A percentile compares a stretch with the other conserved stretches of the same genome.
phyloP scores from a whole-genome alignment of 2,888 invertebrate genomes.

The Schizotus pectinicornis region DNA sequence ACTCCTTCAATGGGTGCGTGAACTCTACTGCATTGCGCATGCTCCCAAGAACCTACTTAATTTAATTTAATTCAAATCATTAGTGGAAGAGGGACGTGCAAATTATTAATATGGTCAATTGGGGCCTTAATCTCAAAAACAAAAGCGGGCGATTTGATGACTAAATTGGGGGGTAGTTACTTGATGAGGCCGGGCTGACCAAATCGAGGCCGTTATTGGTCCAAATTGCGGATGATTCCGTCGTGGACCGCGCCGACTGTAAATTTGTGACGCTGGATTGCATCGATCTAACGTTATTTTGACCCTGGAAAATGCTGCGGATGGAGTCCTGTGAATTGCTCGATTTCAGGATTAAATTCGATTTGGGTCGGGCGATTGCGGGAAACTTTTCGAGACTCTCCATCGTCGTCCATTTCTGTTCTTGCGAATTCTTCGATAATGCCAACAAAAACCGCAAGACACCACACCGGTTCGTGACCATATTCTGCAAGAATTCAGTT shows the following conservation, averaged over 20 bases:
- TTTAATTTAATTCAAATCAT: too few species aligned
- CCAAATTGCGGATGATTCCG: conserved; percentile 15
- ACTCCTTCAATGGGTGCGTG: too few species aligned
- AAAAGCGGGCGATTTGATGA: too few species aligned
- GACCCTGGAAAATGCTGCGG: conserved; percentile 41
- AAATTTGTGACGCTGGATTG: conserved; percentile 23
- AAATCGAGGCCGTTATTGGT: neutral
- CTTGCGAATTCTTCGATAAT: conserved; percentile 34
- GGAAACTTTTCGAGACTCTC: conserved; percentile 42
- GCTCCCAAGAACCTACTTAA: too few species aligned
- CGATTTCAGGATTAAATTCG: conserved; percentile 39
- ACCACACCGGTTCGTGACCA: conserved; percentile 48
- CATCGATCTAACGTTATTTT: conserved; percentile 20
- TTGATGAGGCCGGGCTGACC: too few species aligned
- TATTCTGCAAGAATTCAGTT: conserved; percentile 45
- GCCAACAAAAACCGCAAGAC: conserved; percentile 48
- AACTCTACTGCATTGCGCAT: too few species aligned
- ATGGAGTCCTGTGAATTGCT: conserved; percentile 47
- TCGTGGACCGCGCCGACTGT: neutral
- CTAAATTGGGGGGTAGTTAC: too few species aligned
- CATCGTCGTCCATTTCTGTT: conserved; percentile 34
- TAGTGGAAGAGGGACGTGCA: too few species aligned
- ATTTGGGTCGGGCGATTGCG: conserved; percentile 32
- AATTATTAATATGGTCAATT: too few species aligned
- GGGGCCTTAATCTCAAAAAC: too few species aligned